Percentiles rank a stretch among this genome's conserved stretches.
phyloP scores from a whole-genome alignment of 2,113 vertebrate genomes.

The Thermophis baileyi region DNA sequence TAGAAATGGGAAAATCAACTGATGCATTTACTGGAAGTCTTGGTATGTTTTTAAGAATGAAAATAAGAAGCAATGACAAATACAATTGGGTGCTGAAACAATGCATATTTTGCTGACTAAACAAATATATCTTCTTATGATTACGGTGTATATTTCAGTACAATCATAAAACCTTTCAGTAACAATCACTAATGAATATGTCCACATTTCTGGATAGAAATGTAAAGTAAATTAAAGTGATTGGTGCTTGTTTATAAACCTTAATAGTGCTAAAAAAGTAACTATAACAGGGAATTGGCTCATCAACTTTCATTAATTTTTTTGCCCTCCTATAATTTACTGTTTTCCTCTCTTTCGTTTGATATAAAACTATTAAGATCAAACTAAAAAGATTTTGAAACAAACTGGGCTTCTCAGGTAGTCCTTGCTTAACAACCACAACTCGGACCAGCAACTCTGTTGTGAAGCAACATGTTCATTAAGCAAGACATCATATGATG shows the following conservation, averaged over 20 bases:
- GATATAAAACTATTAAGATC: background rate
- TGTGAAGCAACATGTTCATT: background rate
- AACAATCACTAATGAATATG: background rate
- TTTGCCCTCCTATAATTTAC: background rate
- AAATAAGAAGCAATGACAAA: background rate
- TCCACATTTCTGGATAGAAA: background rate
- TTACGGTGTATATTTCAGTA: background rate
- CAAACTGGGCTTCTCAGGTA: background rate
- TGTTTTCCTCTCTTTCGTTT: background rate
- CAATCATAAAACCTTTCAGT: background rate
- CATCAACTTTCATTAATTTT: background rate
- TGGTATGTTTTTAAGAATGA: background rate
- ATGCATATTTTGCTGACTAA: background rate
- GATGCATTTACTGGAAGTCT: background rate
- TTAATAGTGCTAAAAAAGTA: background rate
- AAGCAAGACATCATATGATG: background rate
- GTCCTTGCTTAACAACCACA: background rate
- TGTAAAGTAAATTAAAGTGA: background rate
- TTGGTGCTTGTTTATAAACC: background rate
- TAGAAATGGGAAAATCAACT: background rate
- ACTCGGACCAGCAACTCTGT: background rate
- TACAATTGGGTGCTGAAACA: background rate
- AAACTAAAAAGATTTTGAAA: background rate
- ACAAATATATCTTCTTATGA: background rate
- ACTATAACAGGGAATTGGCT: background rate